A percentile compares a stretch with the other conserved stretches of the same genome.
phyloP scores from a whole-genome alignment of 2,888 invertebrate species.

The Tipula lateralis region DNA sequence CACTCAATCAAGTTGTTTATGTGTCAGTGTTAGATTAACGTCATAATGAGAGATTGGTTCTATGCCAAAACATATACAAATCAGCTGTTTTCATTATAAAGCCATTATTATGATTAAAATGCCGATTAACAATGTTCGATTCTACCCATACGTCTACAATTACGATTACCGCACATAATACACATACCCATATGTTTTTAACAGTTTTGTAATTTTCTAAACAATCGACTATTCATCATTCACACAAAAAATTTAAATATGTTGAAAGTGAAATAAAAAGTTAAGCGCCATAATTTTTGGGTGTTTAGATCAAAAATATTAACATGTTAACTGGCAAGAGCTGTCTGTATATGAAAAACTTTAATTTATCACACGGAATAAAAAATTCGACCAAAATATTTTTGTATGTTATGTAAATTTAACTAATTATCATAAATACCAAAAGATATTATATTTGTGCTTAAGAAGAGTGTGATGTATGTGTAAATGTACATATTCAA shows the following conservation, averaged over 20 bases:
- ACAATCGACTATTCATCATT: conserved; percentile 13
- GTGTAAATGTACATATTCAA: neutral
- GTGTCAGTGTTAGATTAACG: neutral
- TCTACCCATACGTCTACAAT: neutral
- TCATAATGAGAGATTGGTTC: neutral
- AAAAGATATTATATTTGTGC: neutral
- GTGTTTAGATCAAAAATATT: neutral
- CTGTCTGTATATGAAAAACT: neutral
- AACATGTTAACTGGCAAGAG: neutral
- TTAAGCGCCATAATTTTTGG: neutral
- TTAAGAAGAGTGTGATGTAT: neutral
- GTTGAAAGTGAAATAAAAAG: neutral
- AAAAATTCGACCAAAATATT: neutral
- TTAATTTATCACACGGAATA: neutral
- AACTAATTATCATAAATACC: neutral
- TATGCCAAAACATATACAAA: neutral
- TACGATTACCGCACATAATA: neutral
- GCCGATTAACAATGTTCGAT: no score
- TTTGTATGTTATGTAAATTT: neutral
- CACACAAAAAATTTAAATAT: neutral
- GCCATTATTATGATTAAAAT: neutral
- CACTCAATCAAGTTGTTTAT: neutral
- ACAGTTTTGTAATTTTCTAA: neutral
- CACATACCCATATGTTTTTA: neutral
- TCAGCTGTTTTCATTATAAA: neutral